phyloP scores from a whole-genome alignment of 2,888 invertebrate species.

The Watsonalla cultraria region DNA sequence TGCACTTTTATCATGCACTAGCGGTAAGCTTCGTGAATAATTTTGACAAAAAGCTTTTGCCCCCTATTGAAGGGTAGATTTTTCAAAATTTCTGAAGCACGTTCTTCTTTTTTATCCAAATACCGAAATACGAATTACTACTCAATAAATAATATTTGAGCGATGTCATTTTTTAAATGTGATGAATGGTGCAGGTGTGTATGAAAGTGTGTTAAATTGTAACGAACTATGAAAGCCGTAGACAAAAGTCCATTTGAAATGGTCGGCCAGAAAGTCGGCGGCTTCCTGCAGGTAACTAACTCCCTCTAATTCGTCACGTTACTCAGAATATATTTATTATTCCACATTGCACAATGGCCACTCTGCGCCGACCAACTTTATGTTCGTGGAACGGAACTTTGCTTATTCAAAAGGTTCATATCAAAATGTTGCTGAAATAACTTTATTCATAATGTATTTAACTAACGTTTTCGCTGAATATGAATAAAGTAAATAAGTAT shows the following conservation, averaged over 20 bases:
- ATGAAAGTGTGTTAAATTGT: too few relatives aligned
- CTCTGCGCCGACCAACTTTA: conserved; percentile 2
- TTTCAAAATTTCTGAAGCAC: too few relatives aligned
- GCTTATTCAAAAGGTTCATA: not conserved
- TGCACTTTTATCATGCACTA: too few relatives aligned
- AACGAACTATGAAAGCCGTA: not conserved
- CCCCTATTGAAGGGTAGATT: too few relatives aligned
- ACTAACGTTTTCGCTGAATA: not conserved
- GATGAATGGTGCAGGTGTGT: too few relatives aligned
- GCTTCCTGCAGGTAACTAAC: conserved; percentile 8
- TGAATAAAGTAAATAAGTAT: too few relatives aligned
- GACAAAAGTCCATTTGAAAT: conserved; percentile 11
- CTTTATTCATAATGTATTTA: not conserved
- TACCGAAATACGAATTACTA: too few relatives aligned
- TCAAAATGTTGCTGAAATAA: not conserved
- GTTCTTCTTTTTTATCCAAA: too few relatives aligned
- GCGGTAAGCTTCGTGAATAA: too few relatives aligned
- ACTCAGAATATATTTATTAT: conserved; percentile 30
- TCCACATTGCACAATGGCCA: conserved; percentile 12
- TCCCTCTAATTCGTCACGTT: conserved; percentile 13
- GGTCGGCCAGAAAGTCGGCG: conserved; percentile 11
- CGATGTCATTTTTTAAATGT: too few relatives aligned
- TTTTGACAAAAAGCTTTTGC: too few relatives aligned
- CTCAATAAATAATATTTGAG: too few relatives aligned
- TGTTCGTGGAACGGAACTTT: conserved; percentile 2